Evolutionary conservation across 37 sponge, comb jelly and placozoan species (phyloP), one percentile per base, ranked within the genome.

Genomic region (Eunapius fragilis): DNA sequence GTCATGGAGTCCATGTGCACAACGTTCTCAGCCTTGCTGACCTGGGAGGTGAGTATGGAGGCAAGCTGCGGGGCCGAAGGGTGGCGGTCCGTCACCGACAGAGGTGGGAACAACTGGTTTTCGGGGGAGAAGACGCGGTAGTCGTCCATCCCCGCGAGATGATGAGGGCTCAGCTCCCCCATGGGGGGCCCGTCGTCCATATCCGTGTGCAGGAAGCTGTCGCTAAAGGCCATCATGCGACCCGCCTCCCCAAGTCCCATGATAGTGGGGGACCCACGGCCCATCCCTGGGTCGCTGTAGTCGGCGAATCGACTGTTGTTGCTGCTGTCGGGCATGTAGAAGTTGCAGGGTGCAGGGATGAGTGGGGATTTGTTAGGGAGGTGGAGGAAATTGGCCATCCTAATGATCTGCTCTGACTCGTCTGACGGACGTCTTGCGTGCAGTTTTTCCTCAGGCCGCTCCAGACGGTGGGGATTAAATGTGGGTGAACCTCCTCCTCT

Each of bases 361-460:
- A 45, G 35, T 6, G 38, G 76, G 70, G 88, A 28, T 76, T 81
- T 87, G 50, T 70, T 78, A 0, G 84, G 83, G 71, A 78, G 24
- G 37, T 31, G 72, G 23, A 23, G 22, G 45, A 76, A 5, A 22
- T 37, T 76, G 32, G 91, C 85, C 74, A 87, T 82, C 78, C 91
- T 75, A 11, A 90, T 77, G 25, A 90, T 94, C 19, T 48, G 76
- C 47, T 84, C 31, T 0, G 80, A 78, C 47, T 94, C 94, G 49
- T 94, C 91, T 0, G 94, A 94, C 0, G 91, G 94, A 2, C 94
- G 85, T 71, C 94, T 74, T 48, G 71, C 71, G 79, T 87, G 91
- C 23, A 73, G 17, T 48, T 37, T 76, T 3, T 85, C 82, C n/a
- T 83, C 87, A 12, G 90, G 85, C 25, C 80, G 70, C 47, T 80